Evolutionary conservation across 37 sponge, comb jelly and placozoan genomes (phyloP).

Genomic region (Dysidea cf. avara): DNA sequence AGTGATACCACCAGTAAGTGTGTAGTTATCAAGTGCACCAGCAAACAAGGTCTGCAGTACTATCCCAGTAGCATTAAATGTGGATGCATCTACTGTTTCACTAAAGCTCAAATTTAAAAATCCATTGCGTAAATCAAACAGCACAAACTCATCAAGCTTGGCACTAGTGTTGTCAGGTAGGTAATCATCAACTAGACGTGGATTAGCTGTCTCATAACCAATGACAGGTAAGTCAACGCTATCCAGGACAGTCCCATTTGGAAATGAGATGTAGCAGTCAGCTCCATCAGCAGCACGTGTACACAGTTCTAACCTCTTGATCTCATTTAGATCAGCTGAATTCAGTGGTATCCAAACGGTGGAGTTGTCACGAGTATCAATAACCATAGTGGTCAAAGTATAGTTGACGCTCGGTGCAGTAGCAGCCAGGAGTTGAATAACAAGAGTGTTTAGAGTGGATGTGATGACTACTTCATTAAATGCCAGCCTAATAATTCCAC

Average conservation of each 20-base stretch:
- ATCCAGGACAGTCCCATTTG: slow-evolving; percentile 35
- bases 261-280: slow-evolving; percentile 59
- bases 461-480: slow-evolving; percentile 58
- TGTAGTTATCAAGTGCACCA: slow-evolving; percentile 25
- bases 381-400: slow-evolving; percentile 14
- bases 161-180: slow-evolving; percentile 53
- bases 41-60: slow-evolving; percentile 59
- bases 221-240: slow-evolving; percentile 1
- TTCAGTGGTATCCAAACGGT: background rate
- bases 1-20: slow-evolving; percentile 44
- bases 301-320: slow-evolving; percentile 44
- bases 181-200: slow-evolving; percentile 24
- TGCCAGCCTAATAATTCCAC: slow-evolving; percentile 40
- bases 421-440: slow-evolving; percentile 6
- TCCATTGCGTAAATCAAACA: slow-evolving; percentile 66
- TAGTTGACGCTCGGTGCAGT: background rate
- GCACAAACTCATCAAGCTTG: slow-evolving; percentile 43
- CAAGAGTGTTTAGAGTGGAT: slow-evolving; percentile 12
- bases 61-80: slow-evolving; percentile 46
- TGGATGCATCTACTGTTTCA: slow-evolving; percentile 68
- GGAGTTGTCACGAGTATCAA: background rate
- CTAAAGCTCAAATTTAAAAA: slow-evolving; percentile 57
- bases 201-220: background rate
- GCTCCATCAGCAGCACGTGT: background rate
- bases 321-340: slow-evolving; percentile 9